phyloP scores from a whole-genome alignment of 2,797 vertebrate species.

The Decapterus maruadsi region DNA sequence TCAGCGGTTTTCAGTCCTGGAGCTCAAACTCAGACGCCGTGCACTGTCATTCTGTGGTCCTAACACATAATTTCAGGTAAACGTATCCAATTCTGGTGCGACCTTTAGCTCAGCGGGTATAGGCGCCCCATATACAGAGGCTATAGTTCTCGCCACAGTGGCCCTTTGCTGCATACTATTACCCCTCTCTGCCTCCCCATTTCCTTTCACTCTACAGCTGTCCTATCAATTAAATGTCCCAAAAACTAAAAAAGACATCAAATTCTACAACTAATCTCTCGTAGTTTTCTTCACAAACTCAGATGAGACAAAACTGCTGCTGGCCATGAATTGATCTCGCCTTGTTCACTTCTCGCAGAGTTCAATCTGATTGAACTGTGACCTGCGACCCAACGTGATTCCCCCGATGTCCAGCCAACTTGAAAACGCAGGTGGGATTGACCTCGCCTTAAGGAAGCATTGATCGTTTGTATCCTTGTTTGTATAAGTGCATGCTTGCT shows the following conservation, averaged over 20 bases:
- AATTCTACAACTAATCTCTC: neutral
- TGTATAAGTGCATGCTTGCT: slow-evolving; percentile 53
- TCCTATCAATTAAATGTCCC: too few species aligned
- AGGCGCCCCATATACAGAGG: too few species aligned
- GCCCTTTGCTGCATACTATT: too few species aligned
- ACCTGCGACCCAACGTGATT: slow-evolving; percentile 37
- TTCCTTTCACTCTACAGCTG: too few species aligned
- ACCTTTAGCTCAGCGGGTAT: too few species aligned
- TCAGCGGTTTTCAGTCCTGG: neutral
- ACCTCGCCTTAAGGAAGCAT: slow-evolving; percentile 66
- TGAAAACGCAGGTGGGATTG: slow-evolving; percentile 52
- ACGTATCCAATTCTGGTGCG: too few species aligned
- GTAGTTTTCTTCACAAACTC: neutral
- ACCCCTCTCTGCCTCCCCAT: too few species aligned
- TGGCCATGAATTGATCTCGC: slow-evolving; percentile 27
- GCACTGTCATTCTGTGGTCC: neutral
- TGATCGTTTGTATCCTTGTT: slow-evolving; percentile 69
- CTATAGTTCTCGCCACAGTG: too few species aligned
- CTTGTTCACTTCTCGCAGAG: slow-evolving; percentile 23
- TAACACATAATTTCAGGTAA: neutral
- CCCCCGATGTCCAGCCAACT: slow-evolving; percentile 31
- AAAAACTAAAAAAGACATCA: too few species aligned
- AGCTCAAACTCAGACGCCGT: neutral
- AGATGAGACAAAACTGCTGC: slow-evolving; percentile 7
- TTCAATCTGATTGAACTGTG: slow-evolving; percentile 48